phyloP scores from a whole-genome alignment of 1,140 invertebrate genomes.

The Microplitis demolitor region DNA sequence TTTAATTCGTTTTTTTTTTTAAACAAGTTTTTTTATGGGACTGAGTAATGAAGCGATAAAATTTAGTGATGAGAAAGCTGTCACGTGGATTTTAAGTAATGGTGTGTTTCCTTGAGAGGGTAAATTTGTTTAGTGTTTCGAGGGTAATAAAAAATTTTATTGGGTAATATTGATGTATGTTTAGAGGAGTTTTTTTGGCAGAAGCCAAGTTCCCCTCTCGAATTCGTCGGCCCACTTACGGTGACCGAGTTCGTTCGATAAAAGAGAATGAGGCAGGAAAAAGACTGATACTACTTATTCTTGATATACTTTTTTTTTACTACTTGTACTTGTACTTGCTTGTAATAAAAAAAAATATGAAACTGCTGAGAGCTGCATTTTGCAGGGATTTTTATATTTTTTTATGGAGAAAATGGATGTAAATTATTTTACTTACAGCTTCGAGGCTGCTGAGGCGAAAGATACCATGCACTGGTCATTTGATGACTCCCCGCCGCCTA shows the following conservation, averaged over 20 bases:
- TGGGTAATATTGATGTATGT: too few relatives aligned
- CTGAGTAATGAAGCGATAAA: too few relatives aligned
- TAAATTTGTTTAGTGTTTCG: too few relatives aligned
- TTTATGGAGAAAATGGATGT: background rate
- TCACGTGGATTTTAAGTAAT: background rate
- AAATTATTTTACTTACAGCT: constrained; percentile 60
- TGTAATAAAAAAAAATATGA: background rate
- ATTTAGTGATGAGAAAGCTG: background rate
- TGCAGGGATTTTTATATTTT: background rate
- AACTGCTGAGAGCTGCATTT: background rate
- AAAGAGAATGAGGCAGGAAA: constrained; percentile 23
- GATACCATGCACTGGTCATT: constrained; percentile 75
- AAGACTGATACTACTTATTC: constrained; percentile 4
- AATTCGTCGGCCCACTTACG: constrained; percentile 12
- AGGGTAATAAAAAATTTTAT: too few relatives aligned
- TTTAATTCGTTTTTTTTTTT: background rate
- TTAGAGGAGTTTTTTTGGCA: background rate
- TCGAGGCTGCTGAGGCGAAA: constrained; percentile 72
- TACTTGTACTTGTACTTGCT: background rate
- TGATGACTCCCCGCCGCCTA: constrained; percentile 74
- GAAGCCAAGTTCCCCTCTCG: background rate
- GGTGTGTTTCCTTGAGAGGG: background rate
- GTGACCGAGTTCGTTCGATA: constrained; percentile 30
- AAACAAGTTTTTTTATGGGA: background rate
- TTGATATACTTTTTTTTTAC: background rate